Evolutionary conservation across 2,888 invertebrate genomes (phyloP).

Genomic region (Stegophylla sp.): DNA sequence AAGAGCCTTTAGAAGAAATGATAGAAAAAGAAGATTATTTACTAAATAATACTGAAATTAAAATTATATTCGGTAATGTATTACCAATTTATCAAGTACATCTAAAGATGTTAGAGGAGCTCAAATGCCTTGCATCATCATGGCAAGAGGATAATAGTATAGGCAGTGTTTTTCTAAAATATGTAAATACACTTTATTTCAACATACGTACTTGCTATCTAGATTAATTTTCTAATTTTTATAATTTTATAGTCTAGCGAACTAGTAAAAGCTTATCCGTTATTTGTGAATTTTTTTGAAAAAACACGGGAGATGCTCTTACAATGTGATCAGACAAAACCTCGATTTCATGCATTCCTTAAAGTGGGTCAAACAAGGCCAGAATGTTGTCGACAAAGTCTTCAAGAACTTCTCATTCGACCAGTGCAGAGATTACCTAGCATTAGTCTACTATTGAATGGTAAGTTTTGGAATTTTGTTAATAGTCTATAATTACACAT

Average conservation of each 20-base stretch:
- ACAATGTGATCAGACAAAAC: conserved; percentile 89
- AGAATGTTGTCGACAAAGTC: conserved; percentile 93
- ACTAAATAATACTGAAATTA: conserved; percentile 88
- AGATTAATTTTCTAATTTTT: conserved; percentile 33
- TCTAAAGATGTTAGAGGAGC: conserved; percentile 73
- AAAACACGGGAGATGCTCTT: conserved; percentile 92
- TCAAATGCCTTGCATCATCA: conserved; percentile 72
- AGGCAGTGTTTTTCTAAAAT: conserved; percentile 86
- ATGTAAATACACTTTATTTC: conserved; percentile 66
- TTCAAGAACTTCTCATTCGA: conserved; percentile 94
- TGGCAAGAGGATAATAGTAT: conserved; percentile 90
- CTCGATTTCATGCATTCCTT: conserved; percentile 95
- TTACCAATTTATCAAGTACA: conserved; percentile 94
- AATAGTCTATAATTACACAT: not conserved
- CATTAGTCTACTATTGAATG: conserved; percentile 90
- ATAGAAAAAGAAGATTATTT: conserved; percentile 79
- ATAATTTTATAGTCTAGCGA: conserved; percentile 72
- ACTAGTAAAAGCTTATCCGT: conserved; percentile 92
- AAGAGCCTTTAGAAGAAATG: conserved; percentile 88
- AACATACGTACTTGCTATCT: too few relatives aligned
- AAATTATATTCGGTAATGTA: conserved; percentile 94
- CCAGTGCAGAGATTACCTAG: conserved; percentile 98
- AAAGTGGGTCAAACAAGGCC: conserved; percentile 93
- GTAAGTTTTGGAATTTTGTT: conserved; percentile 67
- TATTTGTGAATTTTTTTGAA: conserved; percentile 98